Percentiles rank a stretch among this genome's conserved stretches.
These are phyloP conservation scores for Amphiprion ocellaris DNA, from an alignment of 2,113 vertebrate species.

Conservation along the genomic window DNA sequence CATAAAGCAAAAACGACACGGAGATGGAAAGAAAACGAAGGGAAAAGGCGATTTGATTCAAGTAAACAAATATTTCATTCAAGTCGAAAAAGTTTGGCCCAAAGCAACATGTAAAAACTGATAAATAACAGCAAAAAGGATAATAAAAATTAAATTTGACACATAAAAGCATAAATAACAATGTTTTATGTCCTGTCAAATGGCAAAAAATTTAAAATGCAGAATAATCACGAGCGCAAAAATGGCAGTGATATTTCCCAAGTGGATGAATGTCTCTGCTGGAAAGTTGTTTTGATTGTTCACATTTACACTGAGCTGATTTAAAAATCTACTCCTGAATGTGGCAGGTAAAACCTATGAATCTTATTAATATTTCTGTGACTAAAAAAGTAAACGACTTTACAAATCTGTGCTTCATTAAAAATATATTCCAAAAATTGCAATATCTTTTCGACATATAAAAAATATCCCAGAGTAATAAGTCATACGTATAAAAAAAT, in stretches of 20 bases:
- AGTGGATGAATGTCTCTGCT: slow-evolving; percentile 32
- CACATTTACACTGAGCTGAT: slow-evolving; percentile 46
- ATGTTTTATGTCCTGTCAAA: slow-evolving; percentile 14
- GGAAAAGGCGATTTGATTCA: slow-evolving; percentile 42
- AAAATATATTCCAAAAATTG: slow-evolving; percentile 83
- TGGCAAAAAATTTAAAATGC: slow-evolving; percentile 19
- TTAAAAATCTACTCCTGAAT: slow-evolving; percentile 66
- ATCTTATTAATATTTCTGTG: slow-evolving; percentile 59
- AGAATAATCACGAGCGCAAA: slow-evolving; percentile 12
- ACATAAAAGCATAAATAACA: slow-evolving; percentile 44
- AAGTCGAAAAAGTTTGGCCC: slow-evolving; percentile 46
- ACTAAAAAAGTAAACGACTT: slow-evolving; percentile 80
- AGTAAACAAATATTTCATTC: slow-evolving; percentile 61
- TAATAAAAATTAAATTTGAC: neutral
- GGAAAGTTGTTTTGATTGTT: slow-evolving; percentile 36
- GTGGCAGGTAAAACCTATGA: slow-evolving; percentile 61
- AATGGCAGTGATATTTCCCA: slow-evolving; percentile 59
- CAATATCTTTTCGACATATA: slow-evolving; percentile 70
- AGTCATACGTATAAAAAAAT: slow-evolving; percentile 71
- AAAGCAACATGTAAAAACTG: slow-evolving; percentile 15
- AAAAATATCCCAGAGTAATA: slow-evolving; percentile 83
- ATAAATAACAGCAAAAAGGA: neutral
- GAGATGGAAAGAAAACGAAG: slow-evolving; percentile 30
- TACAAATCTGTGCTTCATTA: slow-evolving; percentile 82
- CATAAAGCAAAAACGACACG: slow-evolving; percentile 34